Evolutionary conservation across 2,797 vertebrate species (phyloP).

Genomic region (Salarias fasciatus): DNA sequence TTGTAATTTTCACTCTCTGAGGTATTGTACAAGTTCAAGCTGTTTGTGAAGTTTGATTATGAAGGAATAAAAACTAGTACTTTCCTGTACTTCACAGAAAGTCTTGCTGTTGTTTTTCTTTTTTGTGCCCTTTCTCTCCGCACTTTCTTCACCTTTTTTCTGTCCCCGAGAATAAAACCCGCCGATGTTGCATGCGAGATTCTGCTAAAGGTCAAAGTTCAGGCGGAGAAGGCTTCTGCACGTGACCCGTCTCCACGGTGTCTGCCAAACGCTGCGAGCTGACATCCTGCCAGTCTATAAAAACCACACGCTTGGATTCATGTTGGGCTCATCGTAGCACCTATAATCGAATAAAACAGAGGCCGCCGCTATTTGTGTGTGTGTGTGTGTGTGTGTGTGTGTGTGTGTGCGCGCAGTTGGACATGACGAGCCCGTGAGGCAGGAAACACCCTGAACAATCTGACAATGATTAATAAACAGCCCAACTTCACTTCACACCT

Average conservation of each 20-base stretch:
- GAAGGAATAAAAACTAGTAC: constrained; percentile 99
- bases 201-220: neutral
- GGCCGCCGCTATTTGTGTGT: constrained; percentile 45
- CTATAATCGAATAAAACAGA: constrained; percentile 30
- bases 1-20: constrained; percentile 99
- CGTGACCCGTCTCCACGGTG: constrained; percentile 1
- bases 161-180: constrained; percentile 6
- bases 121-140: constrained; percentile 5
- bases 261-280: constrained; percentile 1
- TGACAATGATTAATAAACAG: constrained; percentile 60
- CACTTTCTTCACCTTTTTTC: neutral
- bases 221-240: neutral
- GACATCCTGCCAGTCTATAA: constrained; percentile 1
- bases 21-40: constrained; percentile 99
- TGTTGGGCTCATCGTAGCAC: constrained; percentile 2
- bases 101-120: constrained; percentile 65
- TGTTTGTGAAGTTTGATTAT: constrained; percentile 99
- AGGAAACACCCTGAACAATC: constrained; percentile 59
- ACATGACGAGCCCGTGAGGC: constrained; percentile 38
- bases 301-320: constrained; percentile 10
- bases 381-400: constrained; percentile 5
- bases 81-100: constrained; percentile 90
- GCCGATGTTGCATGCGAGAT: no score
- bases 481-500: constrained; percentile 52
- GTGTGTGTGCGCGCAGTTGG: constrained; percentile 46